A percentile compares a stretch with the other conserved stretches of the same genome.
These are phyloP conservation scores for Rostratula benghalensis DNA, from an alignment of 2,113 vertebrate genomes.

Conservation along the genomic window DNA sequence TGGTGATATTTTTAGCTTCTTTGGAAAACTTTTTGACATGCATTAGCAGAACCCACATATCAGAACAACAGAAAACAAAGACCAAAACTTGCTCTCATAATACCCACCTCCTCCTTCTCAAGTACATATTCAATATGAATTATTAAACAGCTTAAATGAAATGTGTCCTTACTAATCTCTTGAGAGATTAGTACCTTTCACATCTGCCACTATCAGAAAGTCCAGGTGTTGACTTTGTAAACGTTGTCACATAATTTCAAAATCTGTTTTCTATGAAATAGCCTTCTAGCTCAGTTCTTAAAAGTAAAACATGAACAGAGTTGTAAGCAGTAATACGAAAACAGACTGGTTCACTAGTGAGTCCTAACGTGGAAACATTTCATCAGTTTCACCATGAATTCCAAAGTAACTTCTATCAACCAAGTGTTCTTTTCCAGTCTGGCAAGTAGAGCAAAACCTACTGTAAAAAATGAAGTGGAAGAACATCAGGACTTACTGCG, in stretches of 20 bases:
- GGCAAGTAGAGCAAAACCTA: background rate
- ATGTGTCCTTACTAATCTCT: background rate
- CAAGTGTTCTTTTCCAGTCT: background rate
- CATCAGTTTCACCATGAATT: background rate
- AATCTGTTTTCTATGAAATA: background rate
- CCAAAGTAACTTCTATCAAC: background rate
- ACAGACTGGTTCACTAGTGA: background rate
- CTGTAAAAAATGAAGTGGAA: background rate
- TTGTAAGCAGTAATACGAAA: background rate
- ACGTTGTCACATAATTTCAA: background rate
- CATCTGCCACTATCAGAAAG: background rate
- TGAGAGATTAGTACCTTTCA: background rate
- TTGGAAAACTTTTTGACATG: background rate
- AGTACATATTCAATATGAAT: background rate
- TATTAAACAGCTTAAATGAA: background rate
- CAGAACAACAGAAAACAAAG: background rate
- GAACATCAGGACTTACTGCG: constrained; percentile 84
- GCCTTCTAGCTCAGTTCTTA: background rate
- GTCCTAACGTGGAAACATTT: background rate
- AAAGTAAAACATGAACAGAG: background rate
- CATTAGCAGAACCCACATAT: background rate
- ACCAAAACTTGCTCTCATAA: background rate
- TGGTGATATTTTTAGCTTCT: background rate
- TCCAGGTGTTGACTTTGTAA: background rate
- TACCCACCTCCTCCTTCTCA: background rate